Evolutionary conservation across 1,140 invertebrate genomes (phyloP).

Genomic region (Calephelis virginiensis): DNA sequence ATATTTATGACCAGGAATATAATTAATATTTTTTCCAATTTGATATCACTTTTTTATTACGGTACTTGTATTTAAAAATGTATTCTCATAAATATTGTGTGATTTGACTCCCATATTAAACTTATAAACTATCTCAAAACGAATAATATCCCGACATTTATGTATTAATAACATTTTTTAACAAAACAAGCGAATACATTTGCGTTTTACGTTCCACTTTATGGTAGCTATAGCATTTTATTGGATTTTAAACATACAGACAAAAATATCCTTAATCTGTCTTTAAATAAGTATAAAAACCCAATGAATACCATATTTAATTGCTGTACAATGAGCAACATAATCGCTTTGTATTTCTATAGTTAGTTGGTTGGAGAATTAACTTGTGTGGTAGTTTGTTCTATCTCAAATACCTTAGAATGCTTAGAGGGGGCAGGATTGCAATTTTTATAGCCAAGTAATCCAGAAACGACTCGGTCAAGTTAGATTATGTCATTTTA

Average conservation of each 20-base stretch:
- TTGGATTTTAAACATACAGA: not conserved
- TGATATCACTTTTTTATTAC: not conserved
- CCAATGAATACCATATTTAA: not conserved
- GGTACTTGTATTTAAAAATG: not conserved
- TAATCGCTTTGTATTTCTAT: conserved; percentile 2
- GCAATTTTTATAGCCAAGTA: conserved; percentile 14
- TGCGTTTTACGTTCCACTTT: conserved; percentile 11
- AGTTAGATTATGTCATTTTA: not conserved
- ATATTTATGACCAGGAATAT: no score
- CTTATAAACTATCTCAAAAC: conserved; percentile 7
- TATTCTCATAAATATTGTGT: not conserved
- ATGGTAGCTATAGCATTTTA: conserved; percentile 4
- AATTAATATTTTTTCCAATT: no score
- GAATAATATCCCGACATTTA: conserved; percentile 7
- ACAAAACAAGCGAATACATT: conserved; percentile 12
- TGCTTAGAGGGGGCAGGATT: not conserved
- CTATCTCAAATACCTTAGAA: conserved; percentile 1
- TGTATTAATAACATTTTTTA: conserved; percentile 17
- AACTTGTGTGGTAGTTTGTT: conserved; percentile 1
- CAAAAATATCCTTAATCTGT: not conserved
- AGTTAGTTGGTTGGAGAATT: not conserved
- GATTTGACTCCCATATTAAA: conserved; percentile 2
- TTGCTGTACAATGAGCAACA: conserved; percentile 11
- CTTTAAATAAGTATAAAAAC: not conserved
- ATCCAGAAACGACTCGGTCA: not conserved